phyloP scores from a whole-genome alignment of 2,797 vertebrate species.

The Sciurus carolinensis region DNA sequence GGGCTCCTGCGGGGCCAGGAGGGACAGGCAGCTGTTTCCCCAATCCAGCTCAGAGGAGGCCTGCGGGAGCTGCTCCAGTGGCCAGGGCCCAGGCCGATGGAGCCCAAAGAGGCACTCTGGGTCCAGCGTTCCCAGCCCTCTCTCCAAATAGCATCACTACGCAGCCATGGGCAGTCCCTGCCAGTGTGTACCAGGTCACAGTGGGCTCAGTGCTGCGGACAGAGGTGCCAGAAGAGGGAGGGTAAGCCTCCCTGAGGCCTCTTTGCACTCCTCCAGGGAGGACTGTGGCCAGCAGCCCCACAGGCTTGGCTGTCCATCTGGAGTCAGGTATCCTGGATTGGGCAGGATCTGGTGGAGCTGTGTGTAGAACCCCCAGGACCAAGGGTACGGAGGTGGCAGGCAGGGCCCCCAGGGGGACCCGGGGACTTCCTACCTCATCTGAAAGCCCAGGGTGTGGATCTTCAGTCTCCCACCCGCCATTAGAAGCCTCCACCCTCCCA shows the following conservation, averaged over 20 bases:
- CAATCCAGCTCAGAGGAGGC: rapidly evolving
- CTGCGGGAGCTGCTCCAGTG: background rate
- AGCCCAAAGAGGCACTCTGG: background rate
- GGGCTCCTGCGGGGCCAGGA: no score
- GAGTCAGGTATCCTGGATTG: background rate
- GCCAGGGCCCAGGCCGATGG: background rate
- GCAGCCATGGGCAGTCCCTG: background rate
- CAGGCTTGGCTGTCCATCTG: background rate
- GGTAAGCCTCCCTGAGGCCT: rapidly evolving
- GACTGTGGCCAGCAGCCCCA: background rate
- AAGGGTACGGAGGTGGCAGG: background rate
- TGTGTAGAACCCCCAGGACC: background rate
- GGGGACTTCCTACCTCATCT: background rate
- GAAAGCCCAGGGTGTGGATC: background rate
- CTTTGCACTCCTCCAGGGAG: background rate
- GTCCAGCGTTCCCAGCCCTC: background rate
- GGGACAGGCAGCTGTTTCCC: background rate
- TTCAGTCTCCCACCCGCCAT: background rate
- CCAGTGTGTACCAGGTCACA: no score
- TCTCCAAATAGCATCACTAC: rapidly evolving
- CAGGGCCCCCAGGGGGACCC: background rate
- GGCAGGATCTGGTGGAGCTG: no score
- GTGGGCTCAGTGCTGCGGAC: background rate
- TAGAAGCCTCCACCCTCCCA: background rate
- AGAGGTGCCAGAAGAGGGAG: no score